A percentile compares a stretch with the other conserved stretches of the same genome.
These are phyloP conservation scores for Sebastiscus albofasciatus DNA, from an alignment of 2,797 vertebrate genomes.

Conservation along the genomic window DNA sequence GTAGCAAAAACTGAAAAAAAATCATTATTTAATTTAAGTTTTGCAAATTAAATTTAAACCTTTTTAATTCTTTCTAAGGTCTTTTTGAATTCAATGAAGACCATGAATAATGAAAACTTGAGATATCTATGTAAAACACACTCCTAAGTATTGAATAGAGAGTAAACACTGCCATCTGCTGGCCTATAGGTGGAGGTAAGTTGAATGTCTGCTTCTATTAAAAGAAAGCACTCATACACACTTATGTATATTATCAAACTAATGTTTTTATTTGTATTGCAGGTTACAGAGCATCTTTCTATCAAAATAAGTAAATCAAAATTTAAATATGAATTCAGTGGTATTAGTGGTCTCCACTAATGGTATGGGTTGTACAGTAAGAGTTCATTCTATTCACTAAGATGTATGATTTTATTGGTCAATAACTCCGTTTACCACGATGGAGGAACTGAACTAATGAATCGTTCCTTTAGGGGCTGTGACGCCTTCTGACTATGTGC, in stretches of 20 bases:
- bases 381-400: neutral
- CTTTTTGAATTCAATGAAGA: neutral
- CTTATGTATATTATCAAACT: conserved; percentile 45
- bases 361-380: conserved; percentile 25
- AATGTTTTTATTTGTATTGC: conserved; percentile 66
- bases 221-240: conserved; percentile 15
- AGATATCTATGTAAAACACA: neutral
- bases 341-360: conserved; percentile 14
- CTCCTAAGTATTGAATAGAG: neutral
- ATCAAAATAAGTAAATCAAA: conserved; percentile 51
- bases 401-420: neutral
- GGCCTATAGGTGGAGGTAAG: neutral
- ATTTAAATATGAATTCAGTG: conserved; percentile 49
- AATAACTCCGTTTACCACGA: conserved; percentile 3
- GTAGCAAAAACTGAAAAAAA: neutral
- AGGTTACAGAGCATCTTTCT: conserved; percentile 67
- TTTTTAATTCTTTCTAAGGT: neutral
- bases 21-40: neutral
- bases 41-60: neutral
- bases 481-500: conserved; percentile 48
- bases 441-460: neutral
- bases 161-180: conserved; percentile 63
- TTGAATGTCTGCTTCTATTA: neutral
- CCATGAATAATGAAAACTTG: neutral
- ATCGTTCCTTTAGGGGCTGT: neutral